Evolutionary conservation across 2,888 invertebrate species (phyloP), one percentile per base, ranked within the genome.

Genomic region (Andricus curvator): DNA sequence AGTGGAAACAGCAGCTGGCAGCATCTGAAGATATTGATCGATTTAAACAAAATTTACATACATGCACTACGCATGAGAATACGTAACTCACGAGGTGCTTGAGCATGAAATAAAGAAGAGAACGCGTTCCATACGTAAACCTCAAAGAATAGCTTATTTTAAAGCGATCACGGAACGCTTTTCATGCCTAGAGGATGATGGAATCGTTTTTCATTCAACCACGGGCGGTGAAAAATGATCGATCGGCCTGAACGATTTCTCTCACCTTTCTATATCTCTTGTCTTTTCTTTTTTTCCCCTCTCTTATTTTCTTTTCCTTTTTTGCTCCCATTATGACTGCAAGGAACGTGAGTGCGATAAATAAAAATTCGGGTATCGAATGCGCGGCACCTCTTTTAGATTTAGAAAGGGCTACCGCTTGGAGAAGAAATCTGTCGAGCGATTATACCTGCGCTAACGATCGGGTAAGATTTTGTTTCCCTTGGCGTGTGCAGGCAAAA

Each of bases 91-190:
- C 68, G 77, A 77, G 62, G 83, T 85, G 78, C 81, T 81, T 88
- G 84, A 86, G 87, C 88, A 83, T 87, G 87, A 89, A 89, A 89
- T 89, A 88, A 89, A 89, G 88, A 85, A 86, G 84, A 82, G 82
- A 79, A 48, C 78, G 84, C 86, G 87, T 88, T 88, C 85, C 88
- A 86, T 90, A 89, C 88, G 89, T 86, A 89, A 89, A 88, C 88
- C 86, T 87, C 86, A 88, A 88, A 90, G 90, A 90, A 90, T 88
- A 89, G 90, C 90, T 91, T 90, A 90, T 91, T 91, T 88, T 87
- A 89, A 88, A 90, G 85, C 90, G 89, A 91, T 90, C 90, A 87
- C 88, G 88, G 86, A 90, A 90, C 88, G 89, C 88, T 89, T 88
- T 89, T 88, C 90, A 86, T 90, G 88, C 87, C 87, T 86, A 83